These are phyloP conservation scores for Myripristis murdjan DNA, from an alignment of 2,797 vertebrate species.

Conservation along the genomic window DNA sequence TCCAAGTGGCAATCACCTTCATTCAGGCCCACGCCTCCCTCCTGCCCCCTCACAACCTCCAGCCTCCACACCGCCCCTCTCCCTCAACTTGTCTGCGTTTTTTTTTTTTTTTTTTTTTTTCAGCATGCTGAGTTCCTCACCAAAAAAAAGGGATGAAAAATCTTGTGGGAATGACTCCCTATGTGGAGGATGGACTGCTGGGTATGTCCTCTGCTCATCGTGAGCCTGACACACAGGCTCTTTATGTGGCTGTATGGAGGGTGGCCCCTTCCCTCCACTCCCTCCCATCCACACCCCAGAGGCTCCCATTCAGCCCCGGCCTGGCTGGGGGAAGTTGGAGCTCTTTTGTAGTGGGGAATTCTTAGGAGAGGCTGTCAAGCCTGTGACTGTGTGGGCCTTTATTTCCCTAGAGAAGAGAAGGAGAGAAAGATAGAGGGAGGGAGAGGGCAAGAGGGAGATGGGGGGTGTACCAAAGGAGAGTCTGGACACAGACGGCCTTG, in stretches of 20 bases:
- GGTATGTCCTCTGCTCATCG: conserved; percentile 73
- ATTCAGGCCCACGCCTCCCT: conserved; percentile 52
- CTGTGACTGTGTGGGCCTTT: conserved; percentile 87
- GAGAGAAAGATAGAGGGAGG: conserved; percentile 72
- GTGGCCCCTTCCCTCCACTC: conserved; percentile 78
- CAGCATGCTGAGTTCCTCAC: conserved; percentile 44
- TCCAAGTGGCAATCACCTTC: conserved; percentile 76
- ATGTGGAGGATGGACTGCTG: conserved; percentile 53
- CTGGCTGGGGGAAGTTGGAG: conserved; percentile 80
- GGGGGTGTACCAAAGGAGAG: conserved; percentile 66
- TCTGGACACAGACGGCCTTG: conserved; percentile 88
- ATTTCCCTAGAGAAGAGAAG: conserved; percentile 75
- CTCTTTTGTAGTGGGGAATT: conserved; percentile 82
- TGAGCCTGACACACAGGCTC: conserved; percentile 82
- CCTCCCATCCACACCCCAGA: conserved; percentile 83
- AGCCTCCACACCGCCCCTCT: background rate
- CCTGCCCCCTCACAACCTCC: conserved; percentile 17
- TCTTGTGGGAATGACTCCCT: conserved; percentile 67
- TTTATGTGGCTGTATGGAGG: conserved; percentile 84
- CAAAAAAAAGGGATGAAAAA: conserved; percentile 29
- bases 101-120: conserved; percentile 11
- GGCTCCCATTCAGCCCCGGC: conserved; percentile 82
- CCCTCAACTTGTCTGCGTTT: conserved; percentile 46
- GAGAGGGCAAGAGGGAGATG: conserved; percentile 66
- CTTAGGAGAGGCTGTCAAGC: conserved; percentile 87